Conservation (phyloP, 1,140 invertebrate genomes). For the Drosophila lowei region DNA sequence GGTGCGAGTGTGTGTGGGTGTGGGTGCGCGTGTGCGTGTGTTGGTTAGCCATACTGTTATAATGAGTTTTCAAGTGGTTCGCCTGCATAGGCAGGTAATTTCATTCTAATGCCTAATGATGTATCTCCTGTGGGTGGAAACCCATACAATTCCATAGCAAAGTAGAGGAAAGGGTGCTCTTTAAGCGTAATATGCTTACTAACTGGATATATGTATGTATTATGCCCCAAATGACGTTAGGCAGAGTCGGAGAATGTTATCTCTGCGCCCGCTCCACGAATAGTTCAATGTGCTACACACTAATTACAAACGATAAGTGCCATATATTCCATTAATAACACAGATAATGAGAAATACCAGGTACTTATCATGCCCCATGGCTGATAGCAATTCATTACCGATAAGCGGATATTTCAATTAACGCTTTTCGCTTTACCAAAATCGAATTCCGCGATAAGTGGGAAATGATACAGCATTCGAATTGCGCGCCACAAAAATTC, state of each 20-base stretch:
- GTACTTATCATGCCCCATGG: neutral
- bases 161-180: constrained; percentile 5
- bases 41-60: constrained; percentile 56
- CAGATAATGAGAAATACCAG: constrained; percentile 19
- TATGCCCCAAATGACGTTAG: neutral
- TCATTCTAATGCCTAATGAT: constrained; percentile 78
- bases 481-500: constrained; percentile 47
- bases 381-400: constrained; percentile 2
- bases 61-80: constrained; percentile 81
- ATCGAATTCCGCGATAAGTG: neutral
- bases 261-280: neutral
- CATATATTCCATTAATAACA: constrained; percentile 8
- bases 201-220: neutral
- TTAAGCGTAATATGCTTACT: constrained; percentile 26
- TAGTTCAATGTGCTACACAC: constrained; percentile 25
- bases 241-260: neutral
- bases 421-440: neutral
- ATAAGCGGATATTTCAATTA: constrained; percentile 12
- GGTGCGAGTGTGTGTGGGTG: constrained; percentile 16
- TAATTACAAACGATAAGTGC: constrained; percentile 50
- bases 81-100: constrained; percentile 77
- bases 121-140: constrained; percentile 55
- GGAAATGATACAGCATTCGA: constrained; percentile 42
- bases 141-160: constrained; percentile 31
- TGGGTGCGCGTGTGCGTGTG: constrained; percentile 27